Evolutionary conservation across 2,113 vertebrate species (phyloP).

Genomic region (Forbesichthys papilliferus): DNA sequence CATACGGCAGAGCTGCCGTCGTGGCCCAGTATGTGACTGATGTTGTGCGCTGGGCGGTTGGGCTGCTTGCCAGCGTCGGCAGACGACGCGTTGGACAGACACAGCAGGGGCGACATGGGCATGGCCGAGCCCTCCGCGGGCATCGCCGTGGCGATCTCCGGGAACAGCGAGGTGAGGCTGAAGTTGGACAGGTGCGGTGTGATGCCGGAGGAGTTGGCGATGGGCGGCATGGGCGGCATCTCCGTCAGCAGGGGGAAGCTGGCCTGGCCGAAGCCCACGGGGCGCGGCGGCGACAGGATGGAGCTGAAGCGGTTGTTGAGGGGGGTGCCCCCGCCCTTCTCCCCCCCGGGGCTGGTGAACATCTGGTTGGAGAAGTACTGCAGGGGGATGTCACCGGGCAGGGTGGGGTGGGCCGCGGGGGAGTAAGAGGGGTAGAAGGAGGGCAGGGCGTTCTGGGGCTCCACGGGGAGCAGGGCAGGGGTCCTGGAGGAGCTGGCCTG

Average conservation of each 20-base stretch:
- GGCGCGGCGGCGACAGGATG: slow-evolving; percentile 96
- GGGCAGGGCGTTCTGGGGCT: slow-evolving; percentile 91
- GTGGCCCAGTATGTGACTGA: slow-evolving; percentile 98
- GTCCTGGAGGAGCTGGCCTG: slow-evolving; percentile 88
- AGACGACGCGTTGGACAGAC: slow-evolving; percentile 90
- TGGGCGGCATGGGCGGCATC: slow-evolving; percentile 96
- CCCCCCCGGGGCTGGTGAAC: slow-evolving; percentile 92
- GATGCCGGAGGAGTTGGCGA: slow-evolving; percentile 86
- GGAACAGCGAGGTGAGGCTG: slow-evolving; percentile 95
- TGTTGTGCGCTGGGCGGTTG: slow-evolving; percentile 97
- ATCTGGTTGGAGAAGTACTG: slow-evolving; percentile 98
- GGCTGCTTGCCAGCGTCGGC: slow-evolving; percentile 94
- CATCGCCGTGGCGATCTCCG: slow-evolving; percentile 95
- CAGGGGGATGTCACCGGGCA: slow-evolving; percentile 93
- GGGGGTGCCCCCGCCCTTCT: slow-evolving; percentile 85
- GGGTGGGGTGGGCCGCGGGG: slow-evolving; percentile 93
- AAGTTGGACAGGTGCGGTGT: slow-evolving; percentile 94
- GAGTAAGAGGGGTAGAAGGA: slow-evolving; percentile 97
- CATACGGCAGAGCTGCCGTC: slow-evolving; percentile 96
- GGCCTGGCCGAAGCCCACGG: slow-evolving; percentile 93
- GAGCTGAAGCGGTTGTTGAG: slow-evolving; percentile 96
- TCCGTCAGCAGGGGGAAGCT: slow-evolving; percentile 94
- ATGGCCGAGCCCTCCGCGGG: slow-evolving; percentile 89
- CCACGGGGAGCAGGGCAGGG: slow-evolving; percentile 91
- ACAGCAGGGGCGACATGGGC: slow-evolving; percentile 94